Evolutionary conservation across 2,113 vertebrate species (phyloP).

Genomic region (Cochlearius cochlearius): DNA sequence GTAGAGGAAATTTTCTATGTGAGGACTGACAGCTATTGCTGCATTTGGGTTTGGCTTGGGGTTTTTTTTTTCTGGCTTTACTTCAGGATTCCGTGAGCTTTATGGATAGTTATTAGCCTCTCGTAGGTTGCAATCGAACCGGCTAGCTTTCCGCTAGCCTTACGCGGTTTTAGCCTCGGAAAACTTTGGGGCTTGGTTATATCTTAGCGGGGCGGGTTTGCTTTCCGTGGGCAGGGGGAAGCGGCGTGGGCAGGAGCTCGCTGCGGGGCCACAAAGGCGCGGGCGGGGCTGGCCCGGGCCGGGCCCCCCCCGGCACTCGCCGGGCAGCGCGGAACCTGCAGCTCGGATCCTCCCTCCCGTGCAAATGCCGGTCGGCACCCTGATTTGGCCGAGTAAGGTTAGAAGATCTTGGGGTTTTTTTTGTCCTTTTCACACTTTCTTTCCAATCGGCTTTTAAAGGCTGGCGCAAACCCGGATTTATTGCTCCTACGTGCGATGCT

Average conservation of each 20-base stretch:
- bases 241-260: neutral
- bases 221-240: neutral
- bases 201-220: neutral
- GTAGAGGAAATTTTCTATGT: neutral
- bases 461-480: neutral
- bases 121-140: neutral
- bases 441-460: neutral
- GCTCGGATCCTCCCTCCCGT: neutral
- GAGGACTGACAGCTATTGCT: neutral
- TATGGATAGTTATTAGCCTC: neutral
- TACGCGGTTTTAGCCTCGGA: neutral
- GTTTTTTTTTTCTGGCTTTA: neutral
- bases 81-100: neutral
- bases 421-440: neutral
- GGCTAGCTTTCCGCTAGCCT: neutral
- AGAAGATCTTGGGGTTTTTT: neutral
- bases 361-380: neutral
- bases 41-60: neutral
- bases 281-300: too few relatives aligned
- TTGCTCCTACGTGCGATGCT: neutral
- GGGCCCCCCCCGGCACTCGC: too few relatives aligned
- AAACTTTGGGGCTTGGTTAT: neutral
- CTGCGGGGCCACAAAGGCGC: conserved; percentile 2
- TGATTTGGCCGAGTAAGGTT: neutral
- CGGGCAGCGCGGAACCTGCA: too few relatives aligned